Evolutionary conservation across 1,140 invertebrate genomes (phyloP).

Genomic region (Apis cerana): DNA sequence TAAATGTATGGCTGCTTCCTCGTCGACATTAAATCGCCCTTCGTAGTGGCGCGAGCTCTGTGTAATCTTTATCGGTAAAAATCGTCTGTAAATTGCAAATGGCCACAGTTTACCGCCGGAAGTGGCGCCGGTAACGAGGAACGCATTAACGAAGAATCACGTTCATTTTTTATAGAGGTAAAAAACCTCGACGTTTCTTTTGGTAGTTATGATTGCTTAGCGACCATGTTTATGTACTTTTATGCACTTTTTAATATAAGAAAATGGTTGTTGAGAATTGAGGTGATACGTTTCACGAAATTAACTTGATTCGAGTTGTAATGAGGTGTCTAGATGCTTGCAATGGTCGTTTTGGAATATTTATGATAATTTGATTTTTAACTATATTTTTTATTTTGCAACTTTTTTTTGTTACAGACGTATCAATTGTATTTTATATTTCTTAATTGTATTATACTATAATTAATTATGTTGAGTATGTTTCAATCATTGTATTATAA

Average conservation of each 20-base stretch:
- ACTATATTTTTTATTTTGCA: no score
- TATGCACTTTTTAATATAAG: background rate
- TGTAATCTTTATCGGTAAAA: background rate
- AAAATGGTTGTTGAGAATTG: background rate
- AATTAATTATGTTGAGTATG: no score
- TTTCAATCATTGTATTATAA: no score
- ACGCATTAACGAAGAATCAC: conserved; percentile 7
- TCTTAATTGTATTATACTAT: no score
- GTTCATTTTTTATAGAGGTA: background rate
- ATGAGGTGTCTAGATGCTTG: background rate
- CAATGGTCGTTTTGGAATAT: no score
- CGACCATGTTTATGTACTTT: background rate
- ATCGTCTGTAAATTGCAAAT: conserved; percentile 1
- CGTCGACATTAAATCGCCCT: conserved; percentile 13
- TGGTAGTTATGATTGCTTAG: background rate
- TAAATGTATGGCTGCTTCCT: background rate
- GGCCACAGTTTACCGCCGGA: background rate
- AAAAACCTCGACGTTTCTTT: background rate
- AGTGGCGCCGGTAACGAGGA: conserved; percentile 3
- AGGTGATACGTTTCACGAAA: background rate
- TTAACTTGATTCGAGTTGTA: background rate
- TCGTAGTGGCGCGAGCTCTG: background rate
- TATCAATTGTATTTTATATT: no score
- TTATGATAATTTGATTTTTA: no score
- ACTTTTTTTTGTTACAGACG: no score